Base-by-base conservation (phyloP, 2,113 vertebrate genomes). In the Paratilapia polleni region DNA sequence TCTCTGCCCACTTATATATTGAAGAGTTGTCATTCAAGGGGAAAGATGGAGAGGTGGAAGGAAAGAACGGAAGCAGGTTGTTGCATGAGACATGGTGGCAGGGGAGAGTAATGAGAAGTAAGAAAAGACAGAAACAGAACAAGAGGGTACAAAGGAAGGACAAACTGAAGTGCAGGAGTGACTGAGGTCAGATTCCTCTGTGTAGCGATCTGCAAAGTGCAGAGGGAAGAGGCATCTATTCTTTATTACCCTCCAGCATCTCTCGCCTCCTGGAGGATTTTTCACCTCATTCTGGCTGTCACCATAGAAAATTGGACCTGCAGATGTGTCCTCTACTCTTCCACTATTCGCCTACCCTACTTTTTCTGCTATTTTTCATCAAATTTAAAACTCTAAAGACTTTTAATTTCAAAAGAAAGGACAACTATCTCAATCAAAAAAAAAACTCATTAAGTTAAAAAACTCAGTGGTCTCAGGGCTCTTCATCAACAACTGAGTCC, bases 281-380 rank as follows among this genome's bases (percentile, higher is more conserved):
- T 91, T 91, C 87, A 84, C 85, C 87, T 92, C 77, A 89, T 92
- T 92, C 82, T 68, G 73, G 68, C 88, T 93, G 91, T 93, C 91
- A 93, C n/a, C 13, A 85, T 2, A 82, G 79, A 90, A 91, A 91
- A 93, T 87, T 92, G 92, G 82, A 85, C 80, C 78, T 58, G 62
- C 83, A 90, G 87, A 89, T 84, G 87, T 88, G 91, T 90, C 88
- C 89, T 88, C 63, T 56, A 38, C 57, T 64, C 43, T 61, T 66
- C 38, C 8, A 10, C 54, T 43, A 20, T 54, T 49, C 76, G 28
- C n/a, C 60, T 77, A 70, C 43, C 57, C 15, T 26, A 76, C 78
- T 34, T 64, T 78, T 47, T 54, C 56, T 17, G 80, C 36, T 58
- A 5, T 36, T 83, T 49, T 70, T 86, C 41, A 36, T 66, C 70